Percentiles rank a stretch among this genome's conserved stretches.
Conservation (phyloP, 2,888 invertebrate species). For the Lamproptera curius region DNA sequence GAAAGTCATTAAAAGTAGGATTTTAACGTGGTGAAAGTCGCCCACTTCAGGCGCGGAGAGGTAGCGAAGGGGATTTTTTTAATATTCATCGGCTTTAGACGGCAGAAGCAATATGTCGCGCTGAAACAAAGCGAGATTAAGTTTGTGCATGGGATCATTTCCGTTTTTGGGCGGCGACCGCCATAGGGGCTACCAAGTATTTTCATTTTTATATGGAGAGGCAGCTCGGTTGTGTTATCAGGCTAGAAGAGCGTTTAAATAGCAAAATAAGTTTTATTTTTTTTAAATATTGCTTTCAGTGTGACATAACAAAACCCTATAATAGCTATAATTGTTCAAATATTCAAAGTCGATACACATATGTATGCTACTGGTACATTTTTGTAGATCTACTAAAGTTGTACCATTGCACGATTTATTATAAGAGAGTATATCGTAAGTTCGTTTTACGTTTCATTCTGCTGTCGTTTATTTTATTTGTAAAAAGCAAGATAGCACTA, state of each 20-base stretch:
- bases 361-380: too few relatives aligned
- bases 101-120: slow-evolving; percentile 10
- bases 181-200: background rate
- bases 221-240: background rate
- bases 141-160: background rate
- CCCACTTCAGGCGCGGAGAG: background rate
- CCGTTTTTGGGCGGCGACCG: background rate
- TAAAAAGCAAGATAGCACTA: too few relatives aligned
- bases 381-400: too few relatives aligned
- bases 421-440: too few relatives aligned
- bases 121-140: slow-evolving; percentile 8
- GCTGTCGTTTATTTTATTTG: too few relatives aligned
- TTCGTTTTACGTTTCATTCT: too few relatives aligned
- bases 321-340: too few relatives aligned
- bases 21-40: slow-evolving; percentile 2
- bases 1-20: slow-evolving; percentile 9
- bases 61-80: slow-evolving; percentile 1
- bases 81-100: slow-evolving; percentile 1
- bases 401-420: too few relatives aligned
- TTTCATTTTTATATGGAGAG: background rate
- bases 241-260: background rate
- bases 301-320: too few relatives aligned
- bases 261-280: too few relatives aligned
- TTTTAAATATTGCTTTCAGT: too few relatives aligned
- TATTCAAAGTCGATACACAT: too few relatives aligned